These are phyloP conservation scores for Microctenopoma lineatum DNA, from an alignment of 2,797 vertebrate species.

Conservation along the genomic window DNA sequence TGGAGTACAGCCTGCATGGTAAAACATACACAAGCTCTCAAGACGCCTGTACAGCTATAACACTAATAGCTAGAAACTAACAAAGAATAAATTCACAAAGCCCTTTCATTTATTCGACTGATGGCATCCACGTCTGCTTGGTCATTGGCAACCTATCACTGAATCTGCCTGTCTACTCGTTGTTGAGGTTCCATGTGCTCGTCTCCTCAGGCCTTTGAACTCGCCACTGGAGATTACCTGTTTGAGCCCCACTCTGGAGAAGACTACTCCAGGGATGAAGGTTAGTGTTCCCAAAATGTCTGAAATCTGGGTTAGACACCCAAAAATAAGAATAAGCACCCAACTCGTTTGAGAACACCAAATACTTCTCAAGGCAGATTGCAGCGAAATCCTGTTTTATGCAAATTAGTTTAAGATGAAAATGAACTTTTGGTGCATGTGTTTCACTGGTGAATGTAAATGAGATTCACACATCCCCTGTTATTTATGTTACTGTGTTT, in stretches of 20 bases:
- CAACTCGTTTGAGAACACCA: not conserved
- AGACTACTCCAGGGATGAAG: slow-evolving; percentile 98
- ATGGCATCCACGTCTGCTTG: not conserved
- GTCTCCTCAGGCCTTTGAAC: slow-evolving; percentile 90
- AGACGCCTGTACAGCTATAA: not conserved
- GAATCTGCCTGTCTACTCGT: not conserved
- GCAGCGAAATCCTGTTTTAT: not conserved
- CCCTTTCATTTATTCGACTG: not conserved
- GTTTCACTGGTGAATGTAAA: not conserved
- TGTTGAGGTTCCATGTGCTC: not conserved
- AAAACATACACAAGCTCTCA: slow-evolving; percentile 17
- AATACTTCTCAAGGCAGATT: not conserved
- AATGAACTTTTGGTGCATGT: not conserved
- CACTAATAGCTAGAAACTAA: not conserved
- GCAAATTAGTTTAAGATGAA: not conserved
- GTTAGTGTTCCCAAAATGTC: slow-evolving; percentile 57
- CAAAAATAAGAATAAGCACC: not conserved
- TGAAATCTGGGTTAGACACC: not conserved
- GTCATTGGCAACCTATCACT: not conserved
- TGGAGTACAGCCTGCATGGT: slow-evolving; percentile 98
- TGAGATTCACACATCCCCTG: not conserved
- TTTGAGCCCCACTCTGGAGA: slow-evolving; percentile 98
- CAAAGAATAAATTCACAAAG: not conserved
- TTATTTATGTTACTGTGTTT: not conserved
- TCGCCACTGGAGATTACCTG: slow-evolving; percentile 97